Evolutionary conservation across 2,797 vertebrate genomes (phyloP).

Genomic region (Diglossa cyanea): DNA sequence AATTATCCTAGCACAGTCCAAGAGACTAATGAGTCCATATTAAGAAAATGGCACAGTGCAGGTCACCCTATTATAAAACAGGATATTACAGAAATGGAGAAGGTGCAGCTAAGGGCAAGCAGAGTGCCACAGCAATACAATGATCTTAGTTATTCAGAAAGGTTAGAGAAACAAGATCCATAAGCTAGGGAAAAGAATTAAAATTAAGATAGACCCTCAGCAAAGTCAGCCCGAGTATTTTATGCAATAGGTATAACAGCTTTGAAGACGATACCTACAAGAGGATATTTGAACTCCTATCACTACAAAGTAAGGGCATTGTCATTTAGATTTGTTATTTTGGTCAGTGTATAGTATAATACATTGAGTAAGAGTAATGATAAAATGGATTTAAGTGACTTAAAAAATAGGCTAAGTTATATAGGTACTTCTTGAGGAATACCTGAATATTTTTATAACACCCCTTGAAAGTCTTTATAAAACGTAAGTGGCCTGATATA

Average conservation of each 20-base stretch:
- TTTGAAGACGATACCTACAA: constrained; percentile 23
- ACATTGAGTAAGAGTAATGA: background rate
- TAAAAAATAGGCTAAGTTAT: background rate
- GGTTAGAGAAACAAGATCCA: constrained; percentile 43
- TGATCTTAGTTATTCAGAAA: constrained; percentile 22
- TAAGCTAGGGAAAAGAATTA: background rate
- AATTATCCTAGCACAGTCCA: constrained; percentile 35
- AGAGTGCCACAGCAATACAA: constrained; percentile 29
- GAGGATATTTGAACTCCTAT: constrained; percentile 3
- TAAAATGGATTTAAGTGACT: background rate
- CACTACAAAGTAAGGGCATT: background rate
- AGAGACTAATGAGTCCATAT: constrained; percentile 54
- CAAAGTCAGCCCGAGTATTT: background rate
- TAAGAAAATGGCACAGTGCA: constrained; percentile 22
- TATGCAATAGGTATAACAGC: background rate
- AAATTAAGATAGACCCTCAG: constrained; percentile 1
- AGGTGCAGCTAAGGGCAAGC: constrained; percentile 41
- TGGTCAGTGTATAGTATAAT: background rate
- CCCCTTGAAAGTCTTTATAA: background rate
- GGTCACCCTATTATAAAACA: constrained; percentile 61
- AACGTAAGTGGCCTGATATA: background rate
- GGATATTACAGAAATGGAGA: constrained; percentile 60
- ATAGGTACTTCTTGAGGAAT: background rate
- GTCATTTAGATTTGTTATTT: background rate
- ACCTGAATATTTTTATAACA: background rate